Percentiles rank a stretch among this genome's conserved stretches.
Evolutionary conservation across 2,113 vertebrate species (phyloP).

Genomic region (Bettongia penicillata): DNA sequence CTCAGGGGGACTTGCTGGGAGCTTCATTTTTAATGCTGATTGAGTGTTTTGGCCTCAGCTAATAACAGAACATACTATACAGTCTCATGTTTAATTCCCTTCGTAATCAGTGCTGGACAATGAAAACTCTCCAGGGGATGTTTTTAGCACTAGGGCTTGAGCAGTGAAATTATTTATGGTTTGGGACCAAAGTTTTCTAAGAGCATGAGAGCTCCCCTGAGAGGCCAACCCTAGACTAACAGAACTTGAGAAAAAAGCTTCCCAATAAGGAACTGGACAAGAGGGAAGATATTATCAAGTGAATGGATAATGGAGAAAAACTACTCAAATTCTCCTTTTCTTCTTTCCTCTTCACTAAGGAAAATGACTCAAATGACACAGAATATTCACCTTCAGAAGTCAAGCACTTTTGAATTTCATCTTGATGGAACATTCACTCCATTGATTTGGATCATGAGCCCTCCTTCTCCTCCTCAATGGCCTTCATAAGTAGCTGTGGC

Average conservation of each 20-base stretch:
- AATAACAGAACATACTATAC: slow-evolving; percentile 44
- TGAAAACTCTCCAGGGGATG: slow-evolving; percentile 5
- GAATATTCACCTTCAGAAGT: neutral
- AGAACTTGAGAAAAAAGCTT: slow-evolving; percentile 10
- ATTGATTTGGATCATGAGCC: neutral
- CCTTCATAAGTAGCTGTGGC: neutral
- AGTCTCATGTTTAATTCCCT: neutral
- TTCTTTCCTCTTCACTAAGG: neutral
- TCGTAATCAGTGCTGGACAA: slow-evolving; percentile 51
- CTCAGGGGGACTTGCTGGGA: slow-evolving; percentile 15
- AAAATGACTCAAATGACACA: neutral
- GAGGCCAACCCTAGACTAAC: slow-evolving; percentile 7
- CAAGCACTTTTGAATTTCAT: neutral
- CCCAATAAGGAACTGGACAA: neutral
- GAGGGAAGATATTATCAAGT: neutral
- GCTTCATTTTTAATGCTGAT: slow-evolving; percentile 57
- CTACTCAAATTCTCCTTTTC: neutral
- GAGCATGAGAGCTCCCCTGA: slow-evolving; percentile 12
- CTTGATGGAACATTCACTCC: neutral
- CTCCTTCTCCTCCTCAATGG: neutral
- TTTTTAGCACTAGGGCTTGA: slow-evolving; percentile 27
- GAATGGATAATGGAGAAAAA: neutral
- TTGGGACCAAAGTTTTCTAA: slow-evolving; percentile 45
- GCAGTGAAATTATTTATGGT: slow-evolving; percentile 40
- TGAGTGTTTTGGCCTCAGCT: slow-evolving; percentile 31